Evolutionary conservation across 2,888 invertebrate species (phyloP).

Genomic region (Saturnia japonica): DNA sequence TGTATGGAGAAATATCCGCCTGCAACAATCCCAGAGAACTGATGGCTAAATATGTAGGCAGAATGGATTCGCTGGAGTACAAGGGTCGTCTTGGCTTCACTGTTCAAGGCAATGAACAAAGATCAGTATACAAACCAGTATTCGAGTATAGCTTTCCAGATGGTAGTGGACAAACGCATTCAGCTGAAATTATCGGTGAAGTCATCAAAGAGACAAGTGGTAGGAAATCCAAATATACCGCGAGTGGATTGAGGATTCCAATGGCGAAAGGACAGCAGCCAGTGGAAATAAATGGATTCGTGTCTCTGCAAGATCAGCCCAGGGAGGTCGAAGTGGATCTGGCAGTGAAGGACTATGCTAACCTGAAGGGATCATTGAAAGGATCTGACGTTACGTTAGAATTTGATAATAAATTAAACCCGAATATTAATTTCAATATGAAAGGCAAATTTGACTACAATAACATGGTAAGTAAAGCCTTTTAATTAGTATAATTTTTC

Average conservation of each 20-base stretch:
- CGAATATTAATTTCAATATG: constrained; percentile 82
- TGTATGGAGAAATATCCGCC: constrained; percentile 82
- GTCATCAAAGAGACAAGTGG: constrained; percentile 57
- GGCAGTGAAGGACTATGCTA: constrained; percentile 72
- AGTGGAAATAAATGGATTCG: constrained; percentile 76
- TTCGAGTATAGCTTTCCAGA: constrained; percentile 85
- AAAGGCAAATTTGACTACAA: constrained; percentile 78
- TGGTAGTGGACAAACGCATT: constrained; percentile 64
- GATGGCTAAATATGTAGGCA: constrained; percentile 80
- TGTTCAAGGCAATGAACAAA: constrained; percentile 79
- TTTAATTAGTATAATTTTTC: not conserved
- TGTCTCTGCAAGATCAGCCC: constrained; percentile 53
- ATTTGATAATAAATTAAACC: constrained; percentile 83
- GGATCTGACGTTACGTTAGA: constrained; percentile 70
- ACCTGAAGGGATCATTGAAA: constrained; percentile 71
- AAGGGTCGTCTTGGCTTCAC: constrained; percentile 85
- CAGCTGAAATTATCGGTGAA: constrained; percentile 79
- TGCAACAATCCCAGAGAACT: constrained; percentile 83
- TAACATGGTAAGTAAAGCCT: constrained; percentile 54
- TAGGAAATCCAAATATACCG: constrained; percentile 74
- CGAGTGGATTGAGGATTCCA: constrained; percentile 81
- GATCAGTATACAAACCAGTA: constrained; percentile 84
- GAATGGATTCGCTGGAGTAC: constrained; percentile 82
- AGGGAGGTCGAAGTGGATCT: constrained; percentile 72
- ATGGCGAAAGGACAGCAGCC: constrained; percentile 62